Evolutionary conservation across 2,888 invertebrate genomes (phyloP).

Genomic region (Morinoia aosen): DNA sequence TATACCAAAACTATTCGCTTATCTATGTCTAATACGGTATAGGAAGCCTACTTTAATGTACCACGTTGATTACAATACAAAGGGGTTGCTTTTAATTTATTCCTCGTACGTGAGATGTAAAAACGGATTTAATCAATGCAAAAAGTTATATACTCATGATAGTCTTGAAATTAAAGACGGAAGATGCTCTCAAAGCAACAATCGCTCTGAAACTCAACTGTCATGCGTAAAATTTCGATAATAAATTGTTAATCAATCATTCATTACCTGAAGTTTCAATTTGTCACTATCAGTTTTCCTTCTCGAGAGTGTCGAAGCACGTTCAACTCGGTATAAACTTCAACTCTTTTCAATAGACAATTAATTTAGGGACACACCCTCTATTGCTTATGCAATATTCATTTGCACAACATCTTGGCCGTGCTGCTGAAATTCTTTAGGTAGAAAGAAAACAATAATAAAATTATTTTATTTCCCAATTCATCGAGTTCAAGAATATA

Average conservation of each 20-base stretch:
- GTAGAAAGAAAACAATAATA: too few relatives aligned
- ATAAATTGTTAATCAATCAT: not conserved
- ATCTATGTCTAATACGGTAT: not conserved
- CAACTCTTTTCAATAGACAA: too few relatives aligned
- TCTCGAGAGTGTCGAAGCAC: not conserved
- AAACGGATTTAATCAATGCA: not conserved
- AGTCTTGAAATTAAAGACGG: not conserved
- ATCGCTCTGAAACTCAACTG: not conserved
- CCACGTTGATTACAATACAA: not conserved
- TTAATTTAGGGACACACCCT: too few relatives aligned
- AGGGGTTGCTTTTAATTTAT: not conserved
- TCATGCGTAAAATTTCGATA: too few relatives aligned
- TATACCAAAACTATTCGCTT: not conserved
- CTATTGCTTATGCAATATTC: too few relatives aligned
- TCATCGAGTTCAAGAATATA: too few relatives aligned
- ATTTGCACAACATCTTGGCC: too few relatives aligned
- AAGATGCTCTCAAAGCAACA: not conserved
- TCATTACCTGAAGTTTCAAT: not conserved
- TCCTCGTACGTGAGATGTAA: not conserved
- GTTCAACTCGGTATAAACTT: too few relatives aligned
- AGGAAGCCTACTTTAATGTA: too few relatives aligned
- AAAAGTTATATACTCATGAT: not conserved
- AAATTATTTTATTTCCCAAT: too few relatives aligned
- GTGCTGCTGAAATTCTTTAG: too few relatives aligned
- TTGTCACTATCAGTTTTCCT: not conserved